These are phyloP conservation scores for Synergus gifuensis DNA, from an alignment of 2,888 invertebrate genomes.

Conservation along the genomic window DNA sequence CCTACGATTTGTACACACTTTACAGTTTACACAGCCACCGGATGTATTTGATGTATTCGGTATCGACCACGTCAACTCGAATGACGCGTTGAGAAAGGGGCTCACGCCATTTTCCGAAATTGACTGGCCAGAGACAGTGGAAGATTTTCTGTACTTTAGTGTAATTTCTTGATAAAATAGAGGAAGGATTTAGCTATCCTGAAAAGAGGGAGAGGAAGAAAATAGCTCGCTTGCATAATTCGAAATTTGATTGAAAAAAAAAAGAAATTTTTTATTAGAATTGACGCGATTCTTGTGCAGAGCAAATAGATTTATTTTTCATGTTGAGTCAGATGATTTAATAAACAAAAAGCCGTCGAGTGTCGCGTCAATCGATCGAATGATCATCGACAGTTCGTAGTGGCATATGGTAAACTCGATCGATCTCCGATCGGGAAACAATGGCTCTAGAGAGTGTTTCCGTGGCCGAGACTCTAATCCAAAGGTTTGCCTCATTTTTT, in stretches of 20 bases:
- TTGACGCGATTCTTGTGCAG: constrained; percentile 37
- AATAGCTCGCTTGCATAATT: constrained; percentile 47
- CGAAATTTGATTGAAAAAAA: background rate
- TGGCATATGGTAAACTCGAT: constrained; percentile 66
- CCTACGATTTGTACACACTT: background rate
- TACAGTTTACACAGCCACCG: background rate
- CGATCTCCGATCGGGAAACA: constrained; percentile 65
- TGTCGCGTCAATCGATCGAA: constrained; percentile 67
- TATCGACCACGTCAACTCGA: constrained; percentile 69
- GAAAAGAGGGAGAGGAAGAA: constrained; percentile 45
- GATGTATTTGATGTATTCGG: constrained; percentile 32
- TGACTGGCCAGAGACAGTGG: constrained; percentile 52
- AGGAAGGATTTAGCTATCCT: background rate
- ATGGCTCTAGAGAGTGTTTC: constrained; percentile 77
- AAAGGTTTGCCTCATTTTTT: constrained; percentile 77
- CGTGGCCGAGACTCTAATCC: constrained; percentile 76
- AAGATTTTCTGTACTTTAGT: constrained; percentile 38
- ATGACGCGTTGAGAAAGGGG: constrained; percentile 64
- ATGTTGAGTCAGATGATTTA: constrained; percentile 35
- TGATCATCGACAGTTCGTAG: constrained; percentile 67
- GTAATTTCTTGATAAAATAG: background rate
- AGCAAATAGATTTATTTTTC: constrained; percentile 9
- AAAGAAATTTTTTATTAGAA: constrained; percentile 6
- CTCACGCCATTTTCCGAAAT: constrained; percentile 59
- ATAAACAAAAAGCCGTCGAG: constrained; percentile 47